These are phyloP conservation scores for Drosophila orosa DNA, from an alignment of 1,140 invertebrate species.

Conservation along the genomic window DNA sequence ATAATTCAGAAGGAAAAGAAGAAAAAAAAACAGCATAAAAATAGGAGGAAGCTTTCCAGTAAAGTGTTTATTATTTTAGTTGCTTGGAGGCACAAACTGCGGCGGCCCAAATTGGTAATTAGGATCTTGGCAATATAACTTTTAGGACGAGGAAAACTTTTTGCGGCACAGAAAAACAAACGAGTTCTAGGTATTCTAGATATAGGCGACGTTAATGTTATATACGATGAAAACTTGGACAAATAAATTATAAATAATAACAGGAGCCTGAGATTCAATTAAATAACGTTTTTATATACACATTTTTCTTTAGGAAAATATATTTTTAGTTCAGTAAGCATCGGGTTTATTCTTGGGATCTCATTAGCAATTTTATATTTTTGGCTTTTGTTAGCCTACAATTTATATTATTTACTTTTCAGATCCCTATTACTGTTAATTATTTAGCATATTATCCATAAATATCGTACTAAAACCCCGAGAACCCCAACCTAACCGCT, in stretches of 20 bases:
- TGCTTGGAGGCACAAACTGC: slow-evolving; percentile 39
- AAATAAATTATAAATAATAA: neutral
- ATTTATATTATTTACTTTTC: neutral
- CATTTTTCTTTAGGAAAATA: no score
- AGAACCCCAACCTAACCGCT: neutral
- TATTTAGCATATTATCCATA: neutral
- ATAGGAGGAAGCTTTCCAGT: slow-evolving; percentile 35
- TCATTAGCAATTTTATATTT: neutral
- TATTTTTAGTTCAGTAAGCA: neutral
- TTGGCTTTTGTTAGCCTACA: neutral
- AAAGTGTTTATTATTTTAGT: slow-evolving; percentile 76
- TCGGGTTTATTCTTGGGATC: no score
- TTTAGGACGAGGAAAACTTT: slow-evolving; percentile 4
- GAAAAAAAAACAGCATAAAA: slow-evolving; percentile 48
- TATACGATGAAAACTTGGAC: slow-evolving; percentile 1
- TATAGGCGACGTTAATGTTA: slow-evolving; percentile 13
- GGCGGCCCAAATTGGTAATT: slow-evolving; percentile 31
- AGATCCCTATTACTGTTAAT: neutral
- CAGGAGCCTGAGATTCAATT: no score
- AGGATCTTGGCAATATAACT: slow-evolving; percentile 24
- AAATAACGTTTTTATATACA: neutral
- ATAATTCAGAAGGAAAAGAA: slow-evolving; percentile 26
- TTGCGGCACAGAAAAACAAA: slow-evolving; percentile 18
- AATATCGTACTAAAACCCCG: neutral
- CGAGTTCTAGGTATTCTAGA: slow-evolving; percentile 19